These are phyloP conservation scores for Mesodorylaimus sp. DNA, from an alignment of 2,888 invertebrate species.

Conservation along the genomic window DNA sequence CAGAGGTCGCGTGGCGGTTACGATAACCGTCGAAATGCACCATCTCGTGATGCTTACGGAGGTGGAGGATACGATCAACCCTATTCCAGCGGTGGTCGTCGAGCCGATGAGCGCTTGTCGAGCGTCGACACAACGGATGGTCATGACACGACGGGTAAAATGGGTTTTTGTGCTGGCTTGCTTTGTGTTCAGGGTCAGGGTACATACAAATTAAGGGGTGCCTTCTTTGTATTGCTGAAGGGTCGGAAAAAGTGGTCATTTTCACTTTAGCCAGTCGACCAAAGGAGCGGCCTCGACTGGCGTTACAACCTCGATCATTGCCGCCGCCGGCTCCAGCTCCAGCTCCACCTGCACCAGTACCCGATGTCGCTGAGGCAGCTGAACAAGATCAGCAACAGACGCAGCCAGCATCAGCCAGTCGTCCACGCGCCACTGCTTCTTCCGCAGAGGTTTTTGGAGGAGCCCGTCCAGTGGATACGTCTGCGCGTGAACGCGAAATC, in stretches of 20 bases:
- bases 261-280: background rate
- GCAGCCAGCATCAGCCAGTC: too few relatives aligned
- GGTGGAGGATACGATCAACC: background rate
- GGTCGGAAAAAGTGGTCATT: background rate
- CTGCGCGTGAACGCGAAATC: conserved; percentile 24
- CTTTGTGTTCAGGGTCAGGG: background rate
- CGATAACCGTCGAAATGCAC: background rate
- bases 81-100: background rate
- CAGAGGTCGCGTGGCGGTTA: background rate
- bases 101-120: background rate
- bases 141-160: too few relatives aligned
- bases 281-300: background rate
- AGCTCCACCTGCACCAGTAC: background rate
- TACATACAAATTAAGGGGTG: background rate
- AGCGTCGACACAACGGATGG: background rate
- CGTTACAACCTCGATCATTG: background rate
- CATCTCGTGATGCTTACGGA: background rate
- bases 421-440: too few relatives aligned
- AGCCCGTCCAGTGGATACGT: conserved; percentile 29
- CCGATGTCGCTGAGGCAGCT: background rate
- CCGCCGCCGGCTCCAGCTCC: background rate
- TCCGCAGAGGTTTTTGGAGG: conserved; percentile 12
- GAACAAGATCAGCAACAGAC: too few relatives aligned
- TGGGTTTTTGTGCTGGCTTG: too few relatives aligned
- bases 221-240: background rate